Conservation (phyloP, 2,797 vertebrate species). For the Lagodon rhomboides region DNA sequence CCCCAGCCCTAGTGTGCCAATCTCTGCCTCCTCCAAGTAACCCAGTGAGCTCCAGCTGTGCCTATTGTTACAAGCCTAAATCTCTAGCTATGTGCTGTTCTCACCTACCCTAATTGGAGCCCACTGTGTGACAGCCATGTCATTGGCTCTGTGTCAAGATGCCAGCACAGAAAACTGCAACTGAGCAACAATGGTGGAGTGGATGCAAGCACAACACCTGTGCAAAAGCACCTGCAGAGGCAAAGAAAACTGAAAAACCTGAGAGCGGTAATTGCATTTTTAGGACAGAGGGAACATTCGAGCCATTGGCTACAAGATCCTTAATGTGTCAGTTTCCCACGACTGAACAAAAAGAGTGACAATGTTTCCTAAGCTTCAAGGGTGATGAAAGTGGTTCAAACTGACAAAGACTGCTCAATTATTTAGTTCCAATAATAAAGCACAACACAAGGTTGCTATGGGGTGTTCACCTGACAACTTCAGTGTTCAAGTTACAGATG, state of each 20-base stretch:
- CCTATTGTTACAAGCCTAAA: constrained; percentile 65
- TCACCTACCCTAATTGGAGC: constrained; percentile 81
- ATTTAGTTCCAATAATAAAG: constrained; percentile 43
- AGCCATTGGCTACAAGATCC: constrained; percentile 28
- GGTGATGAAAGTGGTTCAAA: constrained; percentile 33
- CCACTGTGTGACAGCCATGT: constrained; percentile 78
- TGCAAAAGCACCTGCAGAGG: constrained; percentile 57
- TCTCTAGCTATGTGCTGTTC: constrained; percentile 67
- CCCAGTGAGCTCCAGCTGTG: constrained; percentile 67
- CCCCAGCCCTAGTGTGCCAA: constrained; percentile 40
- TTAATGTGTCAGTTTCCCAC: constrained; percentile 44
- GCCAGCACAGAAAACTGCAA: constrained; percentile 68
- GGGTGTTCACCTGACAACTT: constrained; percentile 34
- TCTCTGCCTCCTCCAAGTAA: constrained; percentile 50
- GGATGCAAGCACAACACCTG: constrained; percentile 60
- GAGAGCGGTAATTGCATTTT: constrained; percentile 49
- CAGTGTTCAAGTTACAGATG: constrained; percentile 2
- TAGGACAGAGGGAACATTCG: constrained; percentile 23
- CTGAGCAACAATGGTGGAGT: constrained; percentile 56
- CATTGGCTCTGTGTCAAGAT: constrained; percentile 79
- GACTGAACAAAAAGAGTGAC: constrained; percentile 13
- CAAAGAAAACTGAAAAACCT: constrained; percentile 26
- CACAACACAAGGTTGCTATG: constrained; percentile 28
- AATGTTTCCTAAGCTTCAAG: constrained; percentile 9
- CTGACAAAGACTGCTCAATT: constrained; percentile 1